phyloP scores from a whole-genome alignment of 2,888 invertebrate species.

The Didymodactylos carnosus region DNA sequence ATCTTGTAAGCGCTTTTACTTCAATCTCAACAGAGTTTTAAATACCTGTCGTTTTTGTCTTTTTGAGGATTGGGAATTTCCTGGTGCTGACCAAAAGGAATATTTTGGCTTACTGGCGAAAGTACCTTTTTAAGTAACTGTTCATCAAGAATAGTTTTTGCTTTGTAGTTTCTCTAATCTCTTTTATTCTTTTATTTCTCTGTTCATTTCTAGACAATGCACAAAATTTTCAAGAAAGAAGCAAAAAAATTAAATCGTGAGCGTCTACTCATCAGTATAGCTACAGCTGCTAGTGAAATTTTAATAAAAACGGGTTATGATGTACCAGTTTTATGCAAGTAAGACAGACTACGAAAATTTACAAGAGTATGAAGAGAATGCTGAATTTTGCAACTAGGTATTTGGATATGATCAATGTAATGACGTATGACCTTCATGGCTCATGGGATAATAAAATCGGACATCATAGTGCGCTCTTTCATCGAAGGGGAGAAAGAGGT shows the following conservation, averaged over 20 bases:
- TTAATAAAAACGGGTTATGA: constrained; percentile 11
- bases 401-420: constrained; percentile 11
- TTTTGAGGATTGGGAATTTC: constrained; percentile 15
- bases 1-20: neutral
- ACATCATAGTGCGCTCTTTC: constrained; percentile 12
- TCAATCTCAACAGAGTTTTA: neutral
- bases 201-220: constrained; percentile 6
- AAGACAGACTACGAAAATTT: neutral
- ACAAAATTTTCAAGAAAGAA: constrained; percentile 9
- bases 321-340: constrained; percentile 12
- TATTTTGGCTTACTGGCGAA: constrained; percentile 11
- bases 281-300: constrained; percentile 10
- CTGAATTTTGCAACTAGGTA: neutral
- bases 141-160: neutral
- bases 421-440: constrained; percentile 15
- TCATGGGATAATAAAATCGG: constrained; percentile 12
- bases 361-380: neutral
- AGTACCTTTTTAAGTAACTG: neutral
- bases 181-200: neutral
- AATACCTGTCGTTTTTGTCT: too few relatives aligned
- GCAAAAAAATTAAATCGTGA: constrained; percentile 3
- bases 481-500: constrained; percentile 7
- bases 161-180: neutral
- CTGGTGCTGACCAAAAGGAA: neutral
- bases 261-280: constrained; percentile 4